Evolutionary conservation across 1,140 invertebrate genomes (phyloP).

Genomic region (Andrena cerasifolii): DNA sequence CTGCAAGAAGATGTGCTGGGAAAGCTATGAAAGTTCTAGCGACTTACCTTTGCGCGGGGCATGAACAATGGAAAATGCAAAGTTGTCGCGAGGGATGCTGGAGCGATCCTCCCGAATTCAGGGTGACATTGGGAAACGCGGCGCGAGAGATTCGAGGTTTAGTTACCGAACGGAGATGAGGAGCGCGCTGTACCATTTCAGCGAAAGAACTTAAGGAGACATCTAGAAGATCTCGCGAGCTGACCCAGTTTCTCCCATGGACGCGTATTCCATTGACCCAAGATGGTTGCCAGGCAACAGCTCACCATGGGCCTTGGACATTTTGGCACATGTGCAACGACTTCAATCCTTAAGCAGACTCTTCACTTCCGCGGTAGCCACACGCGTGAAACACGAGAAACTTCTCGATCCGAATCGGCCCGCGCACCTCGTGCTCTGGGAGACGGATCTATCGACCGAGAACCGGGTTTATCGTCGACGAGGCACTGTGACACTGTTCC

Average conservation of each 20-base stretch:
- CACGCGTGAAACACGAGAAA: too few relatives aligned
- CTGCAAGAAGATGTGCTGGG: too few relatives aligned
- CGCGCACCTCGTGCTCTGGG: too few relatives aligned
- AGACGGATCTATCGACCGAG: too few relatives aligned
- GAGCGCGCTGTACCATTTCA: constrained; percentile 1
- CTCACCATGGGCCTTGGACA: constrained; percentile 50
- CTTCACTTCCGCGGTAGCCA: neutral
- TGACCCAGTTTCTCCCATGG: constrained; percentile 71
- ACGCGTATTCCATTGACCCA: constrained; percentile 70
- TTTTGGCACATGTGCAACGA: constrained; percentile 40
- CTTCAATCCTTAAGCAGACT: neutral
- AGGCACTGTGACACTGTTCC: constrained; percentile 12
- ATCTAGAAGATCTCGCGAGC: constrained; percentile 59
- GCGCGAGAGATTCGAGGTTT: neutral
- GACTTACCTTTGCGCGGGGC: constrained; percentile 3
- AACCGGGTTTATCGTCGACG: too few relatives aligned
- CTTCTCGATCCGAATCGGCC: too few relatives aligned
- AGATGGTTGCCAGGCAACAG: constrained; percentile 71
- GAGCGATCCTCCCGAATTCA: neutral
- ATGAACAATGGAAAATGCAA: neutral
- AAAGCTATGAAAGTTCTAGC: neutral
- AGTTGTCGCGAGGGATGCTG: too few relatives aligned
- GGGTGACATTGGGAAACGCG: neutral
- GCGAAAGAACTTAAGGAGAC: constrained; percentile 40
- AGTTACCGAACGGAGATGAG: neutral